These are phyloP conservation scores for Thunnus albacares DNA, from an alignment of 2,797 vertebrate species.

Conservation along the genomic window DNA sequence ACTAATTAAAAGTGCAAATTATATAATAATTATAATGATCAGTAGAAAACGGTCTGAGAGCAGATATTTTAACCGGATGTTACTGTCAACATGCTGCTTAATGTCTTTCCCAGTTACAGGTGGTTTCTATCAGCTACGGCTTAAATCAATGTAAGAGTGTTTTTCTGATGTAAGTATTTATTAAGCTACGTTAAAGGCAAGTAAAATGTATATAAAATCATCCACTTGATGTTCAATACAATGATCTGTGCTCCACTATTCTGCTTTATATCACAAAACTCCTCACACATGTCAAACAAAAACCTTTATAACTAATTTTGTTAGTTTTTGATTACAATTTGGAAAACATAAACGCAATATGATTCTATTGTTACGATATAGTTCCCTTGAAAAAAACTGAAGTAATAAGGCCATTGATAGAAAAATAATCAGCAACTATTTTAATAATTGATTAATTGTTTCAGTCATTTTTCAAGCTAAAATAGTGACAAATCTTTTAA, in stretches of 20 bases:
- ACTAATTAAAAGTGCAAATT: slow-evolving; percentile 14
- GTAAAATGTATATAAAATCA: background rate
- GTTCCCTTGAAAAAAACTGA: background rate
- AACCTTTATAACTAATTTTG: background rate
- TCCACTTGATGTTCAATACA: background rate
- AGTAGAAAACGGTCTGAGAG: slow-evolving; percentile 6
- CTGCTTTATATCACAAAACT: background rate
- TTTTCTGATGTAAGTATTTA: slow-evolving; percentile 1
- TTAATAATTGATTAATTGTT: too few relatives aligned
- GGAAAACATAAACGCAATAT: too few relatives aligned
- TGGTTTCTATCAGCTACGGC: background rate
- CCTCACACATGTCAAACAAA: background rate
- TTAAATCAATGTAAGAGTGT: too few relatives aligned
- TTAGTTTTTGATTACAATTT: too few relatives aligned
- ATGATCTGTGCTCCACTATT: background rate
- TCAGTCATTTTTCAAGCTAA: too few relatives aligned
- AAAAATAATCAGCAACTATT: too few relatives aligned
- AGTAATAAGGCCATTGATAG: background rate
- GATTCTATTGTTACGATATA: too few relatives aligned
- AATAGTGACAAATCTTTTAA: too few relatives aligned
- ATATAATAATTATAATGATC: background rate
- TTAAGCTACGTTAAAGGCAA: background rate
- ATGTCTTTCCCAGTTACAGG: slow-evolving; percentile 16
- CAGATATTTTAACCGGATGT: slow-evolving; percentile 15
- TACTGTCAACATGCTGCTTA: slow-evolving; percentile 20